Conservation (phyloP, 2,888 invertebrate genomes). For the Cetonia aurata region DNA sequence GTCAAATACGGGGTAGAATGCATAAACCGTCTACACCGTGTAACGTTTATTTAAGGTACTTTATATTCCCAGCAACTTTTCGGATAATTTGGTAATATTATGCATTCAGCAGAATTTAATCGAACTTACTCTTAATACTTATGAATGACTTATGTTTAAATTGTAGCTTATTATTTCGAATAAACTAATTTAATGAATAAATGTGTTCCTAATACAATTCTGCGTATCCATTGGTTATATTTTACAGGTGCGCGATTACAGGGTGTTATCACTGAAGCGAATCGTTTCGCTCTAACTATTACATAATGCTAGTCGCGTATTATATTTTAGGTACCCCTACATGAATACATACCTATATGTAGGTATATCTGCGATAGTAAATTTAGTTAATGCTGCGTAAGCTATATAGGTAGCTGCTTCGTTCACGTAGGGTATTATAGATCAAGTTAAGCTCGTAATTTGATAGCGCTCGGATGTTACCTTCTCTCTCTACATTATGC, state of each 20-base stretch:
- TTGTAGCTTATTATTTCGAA: background rate
- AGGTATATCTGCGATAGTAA: slow-evolving; percentile 10
- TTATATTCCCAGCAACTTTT: too few species aligned
- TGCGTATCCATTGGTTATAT: slow-evolving; percentile 27
- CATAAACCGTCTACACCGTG: too few species aligned
- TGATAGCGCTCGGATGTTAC: slow-evolving; percentile 8
- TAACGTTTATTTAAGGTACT: too few species aligned
- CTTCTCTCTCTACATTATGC: slow-evolving; percentile 4
- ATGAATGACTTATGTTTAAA: background rate
- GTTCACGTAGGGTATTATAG: slow-evolving; percentile 25
- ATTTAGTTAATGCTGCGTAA: slow-evolving; percentile 29
- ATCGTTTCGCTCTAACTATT: background rate
- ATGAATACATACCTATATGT: too few species aligned
- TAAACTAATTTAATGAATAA: background rate
- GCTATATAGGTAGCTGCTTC: slow-evolving; percentile 9
- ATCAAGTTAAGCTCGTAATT: slow-evolving; percentile 32
- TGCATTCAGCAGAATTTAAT: too few species aligned
- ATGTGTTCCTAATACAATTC: background rate
- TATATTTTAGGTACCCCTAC: too few species aligned
- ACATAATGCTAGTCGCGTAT: too few species aligned
- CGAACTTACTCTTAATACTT: background rate
- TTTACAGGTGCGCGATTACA: slow-evolving; percentile 27
- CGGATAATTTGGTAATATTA: too few species aligned
- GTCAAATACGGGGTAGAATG: too few species aligned
- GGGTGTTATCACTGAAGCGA: slow-evolving; percentile 25